Conservation (phyloP, 2,888 invertebrate genomes). For the Tanaodytes sp. region DNA sequence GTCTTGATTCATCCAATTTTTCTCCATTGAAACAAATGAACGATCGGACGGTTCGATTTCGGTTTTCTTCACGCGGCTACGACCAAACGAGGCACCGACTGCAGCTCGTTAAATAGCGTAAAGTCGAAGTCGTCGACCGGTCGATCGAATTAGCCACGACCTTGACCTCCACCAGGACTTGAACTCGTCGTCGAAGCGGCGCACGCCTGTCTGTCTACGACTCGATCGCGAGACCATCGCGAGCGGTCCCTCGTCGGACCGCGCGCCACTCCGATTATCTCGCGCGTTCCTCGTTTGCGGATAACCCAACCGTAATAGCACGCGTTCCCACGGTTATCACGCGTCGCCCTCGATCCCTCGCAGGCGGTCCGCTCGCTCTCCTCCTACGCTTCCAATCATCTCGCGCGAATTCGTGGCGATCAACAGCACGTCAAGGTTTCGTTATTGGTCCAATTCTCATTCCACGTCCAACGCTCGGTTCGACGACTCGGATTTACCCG, state of each 20-base stretch:
- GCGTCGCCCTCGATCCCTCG: too few species aligned
- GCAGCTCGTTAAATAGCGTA: conserved; percentile 50
- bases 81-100: conserved; percentile 19
- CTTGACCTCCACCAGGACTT: conserved; percentile 60
- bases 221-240: conserved; percentile 46
- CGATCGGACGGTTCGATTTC: conserved; percentile 49
- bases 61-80: conserved; percentile 36
- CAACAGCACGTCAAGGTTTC: too few species aligned
- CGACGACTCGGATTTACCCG: conserved; percentile 25
- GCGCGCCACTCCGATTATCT: too few species aligned
- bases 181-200: conserved; percentile 52
- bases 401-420: too few species aligned
- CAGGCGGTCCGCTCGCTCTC: too few species aligned
- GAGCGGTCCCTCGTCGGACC: conserved; percentile 33
- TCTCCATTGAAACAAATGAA: too few species aligned
- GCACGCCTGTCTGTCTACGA: conserved; percentile 45
- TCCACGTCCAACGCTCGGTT: conserved; percentile 21
- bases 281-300: too few species aligned
- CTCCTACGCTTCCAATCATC: too few species aligned
- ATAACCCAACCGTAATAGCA: too few species aligned
- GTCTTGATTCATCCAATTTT: too few species aligned
- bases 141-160: conserved; percentile 58
- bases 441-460: too few species aligned
- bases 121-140: conserved; percentile 59
- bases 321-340: too few species aligned